phyloP scores from a whole-genome alignment of 2,888 invertebrate species.

The Diachrysia chrysitis region DNA sequence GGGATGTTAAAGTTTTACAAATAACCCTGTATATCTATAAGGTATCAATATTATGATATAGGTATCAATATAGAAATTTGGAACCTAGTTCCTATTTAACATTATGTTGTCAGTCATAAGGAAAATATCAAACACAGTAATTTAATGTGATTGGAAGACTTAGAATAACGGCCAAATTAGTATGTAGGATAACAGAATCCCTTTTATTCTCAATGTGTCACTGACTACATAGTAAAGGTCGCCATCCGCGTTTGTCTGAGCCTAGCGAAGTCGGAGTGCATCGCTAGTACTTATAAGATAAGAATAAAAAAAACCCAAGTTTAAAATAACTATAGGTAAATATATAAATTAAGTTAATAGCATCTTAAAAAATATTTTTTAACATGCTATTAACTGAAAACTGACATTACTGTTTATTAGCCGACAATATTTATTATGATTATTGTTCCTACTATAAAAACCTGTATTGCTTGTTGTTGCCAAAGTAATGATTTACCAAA shows the following conservation, averaged over 20 bases:
- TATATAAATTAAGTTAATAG: too few relatives aligned
- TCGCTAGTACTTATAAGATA: too few relatives aligned
- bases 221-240: too few relatives aligned
- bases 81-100: background rate
- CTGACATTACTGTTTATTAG: background rate
- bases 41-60: background rate
- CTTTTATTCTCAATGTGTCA: too few relatives aligned
- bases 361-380: too few relatives aligned
- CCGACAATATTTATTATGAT: background rate
- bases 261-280: too few relatives aligned
- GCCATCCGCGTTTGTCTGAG: too few relatives aligned
- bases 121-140: background rate
- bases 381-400: background rate
- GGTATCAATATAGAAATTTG: background rate
- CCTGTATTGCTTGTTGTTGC: conserved; percentile 35
- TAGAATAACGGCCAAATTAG: conserved; percentile 2
- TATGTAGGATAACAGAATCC: background rate
- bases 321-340: too few relatives aligned
- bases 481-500: conserved; percentile 58
- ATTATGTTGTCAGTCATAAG: background rate
- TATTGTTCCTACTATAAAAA: conserved; percentile 6
- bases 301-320: too few relatives aligned
- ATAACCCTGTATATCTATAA: too few relatives aligned
- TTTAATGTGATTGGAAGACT: conserved; percentile 2
- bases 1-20: too few relatives aligned